Conservation (phyloP, 2,888 invertebrate species). For the Scaptomyza tumidula region DNA sequence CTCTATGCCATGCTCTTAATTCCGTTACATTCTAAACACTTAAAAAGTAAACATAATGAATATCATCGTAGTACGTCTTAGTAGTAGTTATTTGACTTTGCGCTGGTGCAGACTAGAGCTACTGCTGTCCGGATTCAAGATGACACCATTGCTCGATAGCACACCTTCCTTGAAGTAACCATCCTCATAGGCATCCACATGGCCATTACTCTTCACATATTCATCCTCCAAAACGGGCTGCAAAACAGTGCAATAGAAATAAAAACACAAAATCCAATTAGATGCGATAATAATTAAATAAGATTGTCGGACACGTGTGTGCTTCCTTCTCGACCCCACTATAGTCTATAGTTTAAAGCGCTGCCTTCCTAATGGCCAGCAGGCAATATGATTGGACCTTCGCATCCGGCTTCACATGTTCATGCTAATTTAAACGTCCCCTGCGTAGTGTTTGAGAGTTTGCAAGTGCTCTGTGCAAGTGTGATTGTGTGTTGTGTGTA, state of each 20-base stretch:
- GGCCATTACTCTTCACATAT: conserved; percentile 70
- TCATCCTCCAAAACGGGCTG: conserved; percentile 89
- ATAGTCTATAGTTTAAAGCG: conserved; percentile 41
- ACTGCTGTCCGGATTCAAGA: conserved; percentile 83
- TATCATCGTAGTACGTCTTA: conserved; percentile 76
- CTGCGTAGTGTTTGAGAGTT: conserved; percentile 62
- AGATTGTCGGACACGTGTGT: conserved; percentile 13
- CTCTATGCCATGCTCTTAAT: conserved; percentile 58
- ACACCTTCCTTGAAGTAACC: conserved; percentile 82
- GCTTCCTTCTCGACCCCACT: background rate
- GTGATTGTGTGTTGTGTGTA: conserved; percentile 11
- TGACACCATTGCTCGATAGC: conserved; percentile 81
- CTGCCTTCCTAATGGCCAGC: conserved; percentile 56
- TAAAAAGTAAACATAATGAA: conserved; percentile 72
- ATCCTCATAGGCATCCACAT: conserved; percentile 71
- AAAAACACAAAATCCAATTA: background rate
- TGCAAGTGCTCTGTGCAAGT: conserved; percentile 42
- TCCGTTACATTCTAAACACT: conserved; percentile 74
- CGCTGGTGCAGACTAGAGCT: conserved; percentile 84
- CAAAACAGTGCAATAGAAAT: conserved; percentile 38
- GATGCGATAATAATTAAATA: background rate
- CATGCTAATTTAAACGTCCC: conserved; percentile 78
- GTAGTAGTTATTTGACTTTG: conserved; percentile 84
- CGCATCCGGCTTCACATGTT: conserved; percentile 77
- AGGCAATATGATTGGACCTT: conserved; percentile 62